phyloP scores from a whole-genome alignment of 2,113 vertebrate genomes.

The Solea solea region DNA sequence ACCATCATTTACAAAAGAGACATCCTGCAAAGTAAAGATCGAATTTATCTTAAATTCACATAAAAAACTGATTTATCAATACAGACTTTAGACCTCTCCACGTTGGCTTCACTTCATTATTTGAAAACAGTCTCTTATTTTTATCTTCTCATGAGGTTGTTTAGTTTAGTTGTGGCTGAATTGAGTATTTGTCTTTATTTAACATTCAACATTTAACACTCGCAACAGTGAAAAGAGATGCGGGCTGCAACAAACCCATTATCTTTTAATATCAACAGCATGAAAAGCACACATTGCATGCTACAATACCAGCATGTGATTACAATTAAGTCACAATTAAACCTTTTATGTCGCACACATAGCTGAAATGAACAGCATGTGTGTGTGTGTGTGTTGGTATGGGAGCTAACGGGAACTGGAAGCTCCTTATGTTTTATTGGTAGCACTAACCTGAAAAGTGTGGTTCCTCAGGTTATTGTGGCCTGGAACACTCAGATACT shows the following conservation, averaged over 20 bases:
- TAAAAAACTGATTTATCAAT: no score
- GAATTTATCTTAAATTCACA: no score
- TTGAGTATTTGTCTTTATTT: no score
- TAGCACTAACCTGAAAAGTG: constrained; percentile 59
- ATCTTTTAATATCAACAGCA: constrained; percentile 3
- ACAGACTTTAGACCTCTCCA: no score
- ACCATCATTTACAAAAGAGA: no score
- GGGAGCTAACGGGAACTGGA: constrained; percentile 34
- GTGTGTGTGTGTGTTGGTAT: constrained; percentile 6
- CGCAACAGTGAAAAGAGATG: constrained; percentile 7
- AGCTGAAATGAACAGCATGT: constrained; percentile 35
- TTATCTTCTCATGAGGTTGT: not conserved
- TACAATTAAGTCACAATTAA: constrained; percentile 34
- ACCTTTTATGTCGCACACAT: constrained; percentile 32
- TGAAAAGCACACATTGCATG: constrained; percentile 4
- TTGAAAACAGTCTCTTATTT: not conserved
- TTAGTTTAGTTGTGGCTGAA: not conserved
- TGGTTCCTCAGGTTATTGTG: constrained; percentile 59
- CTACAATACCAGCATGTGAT: constrained; percentile 28
- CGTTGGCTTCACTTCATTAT: not conserved
- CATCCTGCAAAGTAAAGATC: no score
- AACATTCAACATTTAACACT: no score
- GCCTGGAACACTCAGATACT: constrained; percentile 54
- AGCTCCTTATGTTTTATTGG: constrained; percentile 57
- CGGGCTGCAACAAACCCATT: constrained; percentile 31